Percentiles rank a stretch among this genome's conserved stretches.
phyloP scores from a whole-genome alignment of 2,888 invertebrate genomes.

The Hydropsyche betteni region DNA sequence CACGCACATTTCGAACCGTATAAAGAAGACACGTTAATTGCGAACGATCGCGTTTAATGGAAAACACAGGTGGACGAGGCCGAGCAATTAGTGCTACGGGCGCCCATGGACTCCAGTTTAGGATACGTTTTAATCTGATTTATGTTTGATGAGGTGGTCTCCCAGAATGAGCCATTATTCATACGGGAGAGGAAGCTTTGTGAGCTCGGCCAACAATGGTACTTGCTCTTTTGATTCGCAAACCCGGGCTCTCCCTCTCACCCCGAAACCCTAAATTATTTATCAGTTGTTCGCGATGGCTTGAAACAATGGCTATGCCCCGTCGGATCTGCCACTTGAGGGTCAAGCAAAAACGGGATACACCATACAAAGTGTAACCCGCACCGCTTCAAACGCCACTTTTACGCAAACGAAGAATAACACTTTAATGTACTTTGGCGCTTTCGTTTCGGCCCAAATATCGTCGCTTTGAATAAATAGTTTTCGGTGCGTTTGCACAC shows the following conservation, averaged over 20 bases:
- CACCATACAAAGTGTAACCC: background rate
- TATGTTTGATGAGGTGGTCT: slow-evolving; percentile 47
- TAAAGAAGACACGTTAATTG: background rate
- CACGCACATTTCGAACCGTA: background rate
- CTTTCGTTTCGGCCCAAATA: too few relatives aligned
- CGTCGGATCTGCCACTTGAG: slow-evolving; percentile 12
- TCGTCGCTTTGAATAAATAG: too few relatives aligned
- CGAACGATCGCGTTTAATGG: too few relatives aligned
- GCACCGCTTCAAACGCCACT: slow-evolving; percentile 1
- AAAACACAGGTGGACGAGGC: background rate
- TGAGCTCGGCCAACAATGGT: slow-evolving; percentile 43
- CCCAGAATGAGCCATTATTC: slow-evolving; percentile 43
- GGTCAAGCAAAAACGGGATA: slow-evolving; percentile 21
- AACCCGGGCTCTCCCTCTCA: slow-evolving; percentile 2
- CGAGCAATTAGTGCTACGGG: slow-evolving; percentile 30
- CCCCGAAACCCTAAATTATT: slow-evolving; percentile 34
- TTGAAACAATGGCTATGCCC: slow-evolving; percentile 23
- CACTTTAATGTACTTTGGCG: too few relatives aligned
- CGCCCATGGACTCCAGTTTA: background rate
- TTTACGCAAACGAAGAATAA: background rate
- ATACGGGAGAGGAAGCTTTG: slow-evolving; percentile 31
- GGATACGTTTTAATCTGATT: slow-evolving; percentile 48
- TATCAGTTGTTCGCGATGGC: slow-evolving; percentile 31
- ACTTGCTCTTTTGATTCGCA: slow-evolving; percentile 37
- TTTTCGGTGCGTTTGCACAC: too few relatives aligned